A percentile compares a stretch with the other conserved stretches of the same genome.
Evolutionary conservation across 2,113 vertebrate genomes (phyloP).

Genomic region (Delphinus delphis): DNA sequence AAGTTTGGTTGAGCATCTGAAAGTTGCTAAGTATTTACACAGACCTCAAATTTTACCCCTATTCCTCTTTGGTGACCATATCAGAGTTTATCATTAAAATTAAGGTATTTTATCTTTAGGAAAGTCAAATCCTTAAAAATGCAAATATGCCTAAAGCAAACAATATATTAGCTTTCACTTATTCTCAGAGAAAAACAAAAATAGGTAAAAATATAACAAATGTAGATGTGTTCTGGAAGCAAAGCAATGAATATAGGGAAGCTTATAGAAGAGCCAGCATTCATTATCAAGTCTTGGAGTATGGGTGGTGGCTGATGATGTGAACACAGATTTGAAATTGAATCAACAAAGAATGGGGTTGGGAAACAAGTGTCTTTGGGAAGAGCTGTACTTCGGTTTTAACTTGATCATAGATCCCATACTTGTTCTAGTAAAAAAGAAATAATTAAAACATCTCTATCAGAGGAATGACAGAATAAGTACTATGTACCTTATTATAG

Average conservation of each 20-base stretch:
- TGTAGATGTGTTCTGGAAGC: background rate
- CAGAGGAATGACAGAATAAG: background rate
- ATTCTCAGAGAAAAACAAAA: background rate
- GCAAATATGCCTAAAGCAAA: background rate
- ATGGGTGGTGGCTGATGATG: too few species aligned
- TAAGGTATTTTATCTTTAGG: background rate
- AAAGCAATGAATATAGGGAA: background rate
- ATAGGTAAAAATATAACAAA: background rate
- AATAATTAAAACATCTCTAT: background rate
- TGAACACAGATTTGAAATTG: background rate
- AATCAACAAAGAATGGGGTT: background rate
- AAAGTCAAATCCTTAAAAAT: background rate
- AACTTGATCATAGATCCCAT: background rate
- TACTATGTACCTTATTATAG: background rate
- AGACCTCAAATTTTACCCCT: background rate
- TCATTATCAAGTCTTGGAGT: background rate
- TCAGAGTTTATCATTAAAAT: background rate
- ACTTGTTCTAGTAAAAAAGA: background rate
- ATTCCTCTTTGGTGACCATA: fast-evolving
- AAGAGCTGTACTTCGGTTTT: background rate
- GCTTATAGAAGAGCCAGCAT: background rate
- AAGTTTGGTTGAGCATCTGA: background rate
- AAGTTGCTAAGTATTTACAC: background rate
- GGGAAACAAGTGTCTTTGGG: background rate
- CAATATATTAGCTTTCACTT: background rate